phyloP scores from a whole-genome alignment of 2,888 invertebrate species.

The Melipona bicolor region DNA sequence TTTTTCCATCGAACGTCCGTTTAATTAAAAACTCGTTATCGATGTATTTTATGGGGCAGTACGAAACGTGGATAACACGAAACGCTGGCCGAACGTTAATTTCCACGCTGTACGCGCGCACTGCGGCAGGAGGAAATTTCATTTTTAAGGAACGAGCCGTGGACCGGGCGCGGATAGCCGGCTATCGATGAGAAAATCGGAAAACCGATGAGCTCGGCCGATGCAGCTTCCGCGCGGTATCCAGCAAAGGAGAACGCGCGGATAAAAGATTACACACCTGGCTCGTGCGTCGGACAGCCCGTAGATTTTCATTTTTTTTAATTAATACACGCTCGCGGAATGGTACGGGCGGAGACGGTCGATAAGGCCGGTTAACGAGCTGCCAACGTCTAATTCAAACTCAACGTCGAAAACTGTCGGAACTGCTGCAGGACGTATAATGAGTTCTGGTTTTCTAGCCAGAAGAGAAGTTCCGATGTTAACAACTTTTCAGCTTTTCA shows the following conservation, averaged over 20 bases:
- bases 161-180: background rate
- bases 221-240: background rate
- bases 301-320: constrained; percentile 67
- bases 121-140: background rate
- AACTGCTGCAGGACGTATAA: constrained; percentile 70
- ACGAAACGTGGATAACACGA: background rate
- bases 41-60: background rate
- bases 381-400: constrained; percentile 72
- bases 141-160: constrained; percentile 32
- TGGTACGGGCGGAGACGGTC: constrained; percentile 52
- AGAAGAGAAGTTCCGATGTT: constrained; percentile 65
- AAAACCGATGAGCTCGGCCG: constrained; percentile 67
- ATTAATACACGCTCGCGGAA: constrained; percentile 65
- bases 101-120: background rate
- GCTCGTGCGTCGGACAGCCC: constrained; percentile 53
- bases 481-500: constrained; percentile 64
- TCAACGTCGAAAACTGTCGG: constrained; percentile 69
- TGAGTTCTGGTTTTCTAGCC: constrained; percentile 59
- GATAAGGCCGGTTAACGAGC: constrained; percentile 69
- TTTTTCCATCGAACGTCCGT: background rate
- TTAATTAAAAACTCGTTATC: background rate
- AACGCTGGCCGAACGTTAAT: constrained; percentile 23
- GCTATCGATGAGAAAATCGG: constrained; percentile 66
- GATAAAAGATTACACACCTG: constrained; percentile 47
- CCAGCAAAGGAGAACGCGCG: constrained; percentile 20